A percentile compares a stretch with the other conserved stretches of the same genome.
These are phyloP conservation scores for Lasioglossum oenotherae DNA, from an alignment of 2,888 invertebrate species.

Conservation along the genomic window DNA sequence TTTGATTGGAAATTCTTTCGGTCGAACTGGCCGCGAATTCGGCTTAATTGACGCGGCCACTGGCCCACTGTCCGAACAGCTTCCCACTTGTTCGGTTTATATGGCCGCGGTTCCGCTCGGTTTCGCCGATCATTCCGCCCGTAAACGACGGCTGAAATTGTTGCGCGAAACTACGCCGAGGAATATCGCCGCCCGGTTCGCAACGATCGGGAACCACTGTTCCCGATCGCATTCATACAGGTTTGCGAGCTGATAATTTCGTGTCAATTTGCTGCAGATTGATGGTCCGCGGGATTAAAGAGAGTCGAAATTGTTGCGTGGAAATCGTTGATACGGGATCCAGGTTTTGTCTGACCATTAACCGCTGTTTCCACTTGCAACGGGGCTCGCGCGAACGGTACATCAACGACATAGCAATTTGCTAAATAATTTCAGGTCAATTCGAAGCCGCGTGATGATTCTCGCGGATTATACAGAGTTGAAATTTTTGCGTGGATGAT, in stretches of 20 bases:
- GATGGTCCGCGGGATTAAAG: background rate
- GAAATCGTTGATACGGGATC: background rate
- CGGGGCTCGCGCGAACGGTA: background rate
- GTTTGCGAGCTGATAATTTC: background rate
- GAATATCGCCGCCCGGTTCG: background rate
- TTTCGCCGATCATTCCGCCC: background rate
- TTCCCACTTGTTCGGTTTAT: background rate
- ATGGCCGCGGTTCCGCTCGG: background rate
- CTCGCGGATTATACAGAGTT: background rate
- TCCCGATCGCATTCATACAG: background rate
- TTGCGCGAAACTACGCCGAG: background rate
- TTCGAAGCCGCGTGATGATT: background rate
- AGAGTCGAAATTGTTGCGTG: background rate
- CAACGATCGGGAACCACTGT: background rate
- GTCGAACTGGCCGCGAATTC: background rate
- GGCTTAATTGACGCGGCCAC: background rate
- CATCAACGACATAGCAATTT: background rate
- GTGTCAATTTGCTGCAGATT: background rate
- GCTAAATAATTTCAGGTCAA: background rate
- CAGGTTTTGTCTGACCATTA: background rate
- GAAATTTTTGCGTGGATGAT: background rate
- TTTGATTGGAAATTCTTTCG: slow-evolving; percentile 9
- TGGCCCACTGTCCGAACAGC: background rate
- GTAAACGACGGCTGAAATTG: background rate
- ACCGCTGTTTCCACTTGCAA: background rate